Percentiles rank a stretch among this genome's conserved stretches.
Evolutionary conservation across 2,113 vertebrate species (phyloP).

Genomic region (Lophochroa leadbeateri): DNA sequence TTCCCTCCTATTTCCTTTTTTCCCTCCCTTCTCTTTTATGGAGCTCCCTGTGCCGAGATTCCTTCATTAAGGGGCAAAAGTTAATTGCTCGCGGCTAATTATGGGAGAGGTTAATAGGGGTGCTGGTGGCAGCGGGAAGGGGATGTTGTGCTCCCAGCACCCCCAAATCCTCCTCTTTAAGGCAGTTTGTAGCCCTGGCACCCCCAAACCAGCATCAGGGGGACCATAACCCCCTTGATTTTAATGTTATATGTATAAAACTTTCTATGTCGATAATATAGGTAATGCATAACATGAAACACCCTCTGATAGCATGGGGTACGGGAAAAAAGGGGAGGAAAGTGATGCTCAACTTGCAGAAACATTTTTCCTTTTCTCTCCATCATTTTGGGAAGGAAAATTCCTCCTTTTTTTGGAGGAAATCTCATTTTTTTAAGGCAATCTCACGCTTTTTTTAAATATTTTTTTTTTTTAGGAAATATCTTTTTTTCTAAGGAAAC

Average conservation of each 20-base stretch:
- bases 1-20: not conserved
- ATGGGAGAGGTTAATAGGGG: not conserved
- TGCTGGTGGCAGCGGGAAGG: not conserved
- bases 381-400: not conserved
- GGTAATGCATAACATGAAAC: not conserved
- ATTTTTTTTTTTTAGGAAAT: not conserved
- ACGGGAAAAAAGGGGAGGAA: not conserved
- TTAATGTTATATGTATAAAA: not conserved
- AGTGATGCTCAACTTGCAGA: not conserved
- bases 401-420: not conserved
- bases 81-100: conserved; percentile 39
- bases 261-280: not conserved
- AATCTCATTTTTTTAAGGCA: not conserved
- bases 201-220: not conserved
- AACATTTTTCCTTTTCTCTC: not conserved
- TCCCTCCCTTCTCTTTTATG: not conserved
- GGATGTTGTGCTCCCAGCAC: not conserved
- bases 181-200: not conserved
- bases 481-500: not conserved
- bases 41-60: not conserved
- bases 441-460: not conserved
- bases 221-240: not conserved
- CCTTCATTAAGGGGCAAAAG: not conserved
- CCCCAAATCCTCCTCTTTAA: not conserved
- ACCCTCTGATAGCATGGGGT: rapidly evolving